A percentile compares a stretch with the other conserved stretches of the same genome.
Conservation (phyloP, 2,888 invertebrate species). For the Strigamia crassipes region DNA sequence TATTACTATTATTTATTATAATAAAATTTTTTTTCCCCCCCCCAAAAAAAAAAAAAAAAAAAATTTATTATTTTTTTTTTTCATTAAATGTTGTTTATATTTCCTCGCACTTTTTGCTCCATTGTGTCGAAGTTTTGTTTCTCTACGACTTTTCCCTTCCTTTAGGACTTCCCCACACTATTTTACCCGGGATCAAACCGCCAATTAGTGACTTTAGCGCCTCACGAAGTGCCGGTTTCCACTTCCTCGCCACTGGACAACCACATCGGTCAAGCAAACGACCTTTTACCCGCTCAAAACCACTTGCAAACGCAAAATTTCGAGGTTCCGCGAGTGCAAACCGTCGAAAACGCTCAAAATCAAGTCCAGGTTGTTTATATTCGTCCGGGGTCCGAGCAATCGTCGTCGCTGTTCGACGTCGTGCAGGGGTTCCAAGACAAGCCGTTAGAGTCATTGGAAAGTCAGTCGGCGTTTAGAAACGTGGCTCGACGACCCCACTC, state of each 20-base stretch:
- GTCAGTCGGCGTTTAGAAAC: not conserved
- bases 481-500: not conserved
- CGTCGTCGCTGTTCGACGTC: not conserved
- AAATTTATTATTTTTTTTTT: not conserved
- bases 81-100: not conserved
- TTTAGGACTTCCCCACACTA: slow-evolving; percentile 43
- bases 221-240: slow-evolving; percentile 37
- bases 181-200: slow-evolving; percentile 43
- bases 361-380: not conserved
- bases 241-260: not conserved
- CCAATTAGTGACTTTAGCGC: slow-evolving; percentile 44
- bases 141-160: not conserved
- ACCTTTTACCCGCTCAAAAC: not conserved
- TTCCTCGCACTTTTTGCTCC: slow-evolving; percentile 3
- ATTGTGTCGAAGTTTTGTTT: not conserved
- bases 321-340: not conserved
- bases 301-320: not conserved
- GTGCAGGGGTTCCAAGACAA: slow-evolving; percentile 3
- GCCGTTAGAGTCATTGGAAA: not conserved
- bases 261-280: not conserved
- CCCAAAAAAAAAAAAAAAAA: not conserved
- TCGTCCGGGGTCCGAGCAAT: slow-evolving; percentile 23
- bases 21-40: not conserved
- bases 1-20: not conserved
- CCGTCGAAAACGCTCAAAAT: not conserved